Percentiles rank a stretch among this genome's conserved stretches.
These are phyloP conservation scores for Yponomeuta evonymella DNA, from an alignment of 2,888 invertebrate genomes.

Conservation along the genomic window DNA sequence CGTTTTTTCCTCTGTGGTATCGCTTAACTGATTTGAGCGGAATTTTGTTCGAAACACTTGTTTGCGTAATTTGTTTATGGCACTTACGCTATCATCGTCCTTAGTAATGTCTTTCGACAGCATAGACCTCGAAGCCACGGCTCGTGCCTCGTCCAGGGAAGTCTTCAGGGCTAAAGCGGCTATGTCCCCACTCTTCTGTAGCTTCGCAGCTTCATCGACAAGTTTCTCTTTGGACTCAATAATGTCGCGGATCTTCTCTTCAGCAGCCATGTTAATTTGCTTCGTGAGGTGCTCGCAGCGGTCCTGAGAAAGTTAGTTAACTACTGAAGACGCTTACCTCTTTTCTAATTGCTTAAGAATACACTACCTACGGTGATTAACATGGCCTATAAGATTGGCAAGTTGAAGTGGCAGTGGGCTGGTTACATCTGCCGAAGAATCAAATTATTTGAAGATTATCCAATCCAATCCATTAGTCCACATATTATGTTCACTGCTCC, in stretches of 20 bases:
- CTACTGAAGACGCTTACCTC: neutral
- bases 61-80: neutral
- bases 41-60: no score
- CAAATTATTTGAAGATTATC: no score
- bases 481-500: no score
- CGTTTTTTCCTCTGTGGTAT: no score
- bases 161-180: constrained; percentile 61
- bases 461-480: no score
- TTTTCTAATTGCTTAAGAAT: no score
- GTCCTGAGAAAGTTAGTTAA: constrained; percentile 37
- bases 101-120: constrained; percentile 41
- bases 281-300: constrained; percentile 72
- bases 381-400: no score
- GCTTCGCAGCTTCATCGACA: constrained; percentile 53
- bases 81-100: constrained; percentile 60
- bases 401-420: no score
- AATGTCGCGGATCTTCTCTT: constrained; percentile 70
- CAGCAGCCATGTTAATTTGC: constrained; percentile 68
- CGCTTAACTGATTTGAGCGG: no score
- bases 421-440: no score
- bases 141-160: constrained; percentile 59
- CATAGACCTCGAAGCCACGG: constrained; percentile 56
- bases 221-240: constrained; percentile 57
- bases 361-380: no score
- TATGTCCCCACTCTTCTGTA: constrained; percentile 61